Percentiles rank a stretch among this genome's conserved stretches.
phyloP scores from a whole-genome alignment of 2,888 invertebrate genomes.

The Leucozona laternaria region DNA sequence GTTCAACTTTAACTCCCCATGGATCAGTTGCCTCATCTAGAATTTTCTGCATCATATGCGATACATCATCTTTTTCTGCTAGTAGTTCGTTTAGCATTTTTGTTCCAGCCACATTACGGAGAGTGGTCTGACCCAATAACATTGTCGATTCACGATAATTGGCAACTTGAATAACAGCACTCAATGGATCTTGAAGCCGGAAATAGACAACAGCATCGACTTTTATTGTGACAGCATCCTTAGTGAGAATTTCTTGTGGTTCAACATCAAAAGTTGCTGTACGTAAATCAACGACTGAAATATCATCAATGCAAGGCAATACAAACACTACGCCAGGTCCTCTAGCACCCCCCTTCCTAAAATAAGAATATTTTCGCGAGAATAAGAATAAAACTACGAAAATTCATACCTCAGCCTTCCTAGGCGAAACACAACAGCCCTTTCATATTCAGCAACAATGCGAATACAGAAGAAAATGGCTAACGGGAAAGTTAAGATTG shows the following conservation, averaged over 20 bases:
- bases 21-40: slow-evolving; percentile 93
- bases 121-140: slow-evolving; percentile 91
- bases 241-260: slow-evolving; percentile 89
- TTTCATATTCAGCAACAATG: slow-evolving; percentile 86
- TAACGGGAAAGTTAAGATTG: slow-evolving; percentile 79
- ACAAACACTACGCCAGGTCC: slow-evolving; percentile 86
- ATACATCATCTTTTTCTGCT: slow-evolving; percentile 95
- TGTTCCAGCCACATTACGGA: slow-evolving; percentile 95
- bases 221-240: slow-evolving; percentile 95
- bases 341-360: slow-evolving; percentile 84
- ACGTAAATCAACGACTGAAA: slow-evolving; percentile 86
- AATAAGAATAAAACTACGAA: not conserved
- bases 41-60: slow-evolving; percentile 92
- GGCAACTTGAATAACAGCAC: slow-evolving; percentile 88
- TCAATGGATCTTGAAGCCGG: slow-evolving; percentile 89
- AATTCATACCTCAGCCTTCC: slow-evolving; percentile 81
- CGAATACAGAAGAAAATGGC: slow-evolving; percentile 79
- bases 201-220: slow-evolving; percentile 95
- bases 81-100: slow-evolving; percentile 94
- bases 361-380: not conserved
- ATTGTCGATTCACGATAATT: slow-evolving; percentile 87
- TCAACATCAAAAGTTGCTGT: slow-evolving; percentile 87
- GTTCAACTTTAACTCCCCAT: slow-evolving; percentile 96
- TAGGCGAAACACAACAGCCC: slow-evolving; percentile 87
- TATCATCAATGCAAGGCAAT: slow-evolving; percentile 86